Base-by-base conservation (phyloP, 1,140 invertebrate species). In the Cyclina sinensis region DNA sequence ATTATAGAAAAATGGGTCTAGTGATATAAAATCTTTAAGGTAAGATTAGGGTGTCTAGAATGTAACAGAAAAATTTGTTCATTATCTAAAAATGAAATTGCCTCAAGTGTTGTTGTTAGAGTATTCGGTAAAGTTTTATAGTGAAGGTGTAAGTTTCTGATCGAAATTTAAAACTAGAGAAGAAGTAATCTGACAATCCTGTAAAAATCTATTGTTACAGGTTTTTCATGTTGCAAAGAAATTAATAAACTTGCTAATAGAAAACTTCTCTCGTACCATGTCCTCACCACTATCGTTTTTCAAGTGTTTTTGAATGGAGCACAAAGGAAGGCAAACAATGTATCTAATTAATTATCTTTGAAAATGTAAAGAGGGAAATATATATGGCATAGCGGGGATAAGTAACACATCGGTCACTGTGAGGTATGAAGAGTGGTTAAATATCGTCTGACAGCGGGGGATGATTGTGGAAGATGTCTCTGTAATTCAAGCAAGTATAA, bases 401-500 rank as follows among this genome's bases (percentile, higher is more conserved):
- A 76, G 39, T 76, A 76, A 43, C 18, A 18, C 43, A 70, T 83
- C 81, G 24, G 35, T 83, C 59, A 70, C 24, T 5, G 32, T 83
- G 81, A 83, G 70, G 65, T 83, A 83, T 83, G 81, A 83, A 70
- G 59, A 37, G 5, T 48, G 57, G 39, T 16, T n/a, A 46, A 65
- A 65, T 83, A 83, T 83, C 46, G 46, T 21, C 59, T 70, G 46
- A 46, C 81, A 83, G 81, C 37, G 32, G 81, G 59, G 48, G 59
- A 51, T 14, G 35, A 32, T 65, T 83, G 81, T 83, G 81, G 70
- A 59, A 83, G 39, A 30, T 83, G 62, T 65, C 62, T 43, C 16
- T 14, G 81, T 65, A 83, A 83, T 83, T 83, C 30, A 70, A 83
- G n/a, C 59, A 62, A 51, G 68, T 54, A 84, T 84, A 84, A 74